Evolutionary conservation across 2,888 invertebrate genomes (phyloP).

Genomic region (Drosophila emarginata): DNA sequence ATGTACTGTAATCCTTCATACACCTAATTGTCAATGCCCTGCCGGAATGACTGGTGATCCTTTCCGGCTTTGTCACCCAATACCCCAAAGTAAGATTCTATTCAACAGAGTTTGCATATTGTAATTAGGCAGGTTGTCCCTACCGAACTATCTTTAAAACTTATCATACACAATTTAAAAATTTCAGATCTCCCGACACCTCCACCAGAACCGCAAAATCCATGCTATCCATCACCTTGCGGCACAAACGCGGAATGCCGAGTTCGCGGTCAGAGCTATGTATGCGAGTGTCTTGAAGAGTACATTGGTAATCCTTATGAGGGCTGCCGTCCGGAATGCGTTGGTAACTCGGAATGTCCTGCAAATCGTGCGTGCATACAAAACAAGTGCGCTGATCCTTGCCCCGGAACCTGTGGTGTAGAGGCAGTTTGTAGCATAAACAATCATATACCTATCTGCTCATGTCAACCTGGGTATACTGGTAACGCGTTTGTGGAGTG

Average conservation of each 20-base stretch:
- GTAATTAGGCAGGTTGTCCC: conserved; percentile 46
- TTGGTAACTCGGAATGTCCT: conserved; percentile 93
- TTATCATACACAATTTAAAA: conserved; percentile 11
- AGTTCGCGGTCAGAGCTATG: conserved; percentile 83
- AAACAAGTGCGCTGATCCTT: conserved; percentile 92
- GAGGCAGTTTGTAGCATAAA: conserved; percentile 91
- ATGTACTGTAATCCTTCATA: conserved; percentile 89
- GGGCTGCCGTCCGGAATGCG: conserved; percentile 91
- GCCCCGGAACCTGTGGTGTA: conserved; percentile 90
- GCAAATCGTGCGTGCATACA: conserved; percentile 91
- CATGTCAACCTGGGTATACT: conserved; percentile 85
- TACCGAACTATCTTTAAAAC: background rate
- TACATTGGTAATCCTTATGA: conserved; percentile 90
- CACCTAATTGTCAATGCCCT: conserved; percentile 89
- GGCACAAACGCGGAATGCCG: conserved; percentile 88
- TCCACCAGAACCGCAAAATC: conserved; percentile 83
- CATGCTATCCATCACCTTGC: conserved; percentile 89
- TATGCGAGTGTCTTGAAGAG: conserved; percentile 85
- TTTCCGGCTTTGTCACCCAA: conserved; percentile 85
- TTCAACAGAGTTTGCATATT: conserved; percentile 58
- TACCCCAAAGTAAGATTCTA: conserved; percentile 75
- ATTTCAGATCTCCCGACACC: conserved; percentile 63
- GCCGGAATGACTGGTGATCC: conserved; percentile 89
- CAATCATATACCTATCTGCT: conserved; percentile 87
- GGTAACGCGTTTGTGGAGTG: conserved; percentile 86